phyloP scores from a whole-genome alignment of 2,888 invertebrate species.

The Hololepta plana region DNA sequence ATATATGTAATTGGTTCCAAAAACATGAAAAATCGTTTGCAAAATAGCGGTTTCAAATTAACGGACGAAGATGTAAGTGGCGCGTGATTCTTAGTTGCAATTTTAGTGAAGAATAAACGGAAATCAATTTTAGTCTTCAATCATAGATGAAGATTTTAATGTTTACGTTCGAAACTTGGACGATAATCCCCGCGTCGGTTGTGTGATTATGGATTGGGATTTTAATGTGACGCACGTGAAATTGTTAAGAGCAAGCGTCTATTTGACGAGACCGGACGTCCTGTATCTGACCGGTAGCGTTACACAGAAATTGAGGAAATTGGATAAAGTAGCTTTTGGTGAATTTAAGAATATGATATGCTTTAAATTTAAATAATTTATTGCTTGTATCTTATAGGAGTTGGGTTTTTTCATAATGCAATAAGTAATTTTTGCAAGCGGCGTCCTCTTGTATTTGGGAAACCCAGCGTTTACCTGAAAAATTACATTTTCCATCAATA shows the following conservation, averaged over 20 bases:
- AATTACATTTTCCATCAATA: constrained; percentile 5
- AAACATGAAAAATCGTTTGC: constrained; percentile 24
- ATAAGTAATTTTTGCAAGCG: constrained; percentile 6
- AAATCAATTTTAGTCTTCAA: too few relatives aligned
- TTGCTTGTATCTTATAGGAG: too few relatives aligned
- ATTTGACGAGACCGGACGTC: constrained; percentile 31
- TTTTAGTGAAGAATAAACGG: neutral
- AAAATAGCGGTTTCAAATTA: constrained; percentile 27
- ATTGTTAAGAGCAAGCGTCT: constrained; percentile 30
- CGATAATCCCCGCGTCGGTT: constrained; percentile 32
- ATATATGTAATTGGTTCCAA: constrained; percentile 29
- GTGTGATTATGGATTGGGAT: constrained; percentile 38
- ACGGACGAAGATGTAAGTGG: constrained; percentile 28
- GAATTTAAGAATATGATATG: constrained; percentile 4
- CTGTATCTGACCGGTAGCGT: too few relatives aligned
- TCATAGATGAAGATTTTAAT: constrained; percentile 4
- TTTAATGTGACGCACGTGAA: constrained; percentile 31
- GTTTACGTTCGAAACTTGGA: constrained; percentile 10
- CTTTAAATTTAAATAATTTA: too few relatives aligned
- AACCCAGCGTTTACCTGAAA: constrained; percentile 6
- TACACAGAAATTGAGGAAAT: too few relatives aligned
- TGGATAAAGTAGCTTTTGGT: constrained; percentile 5
- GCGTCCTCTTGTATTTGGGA: constrained; percentile 5
- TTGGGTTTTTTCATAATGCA: too few relatives aligned
- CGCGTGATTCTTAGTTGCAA: neutral